A percentile compares a stretch with the other conserved stretches of the same genome.
Evolutionary conservation across 2,888 invertebrate genomes (phyloP).

Genomic region (Drosophila buzzatii): DNA sequence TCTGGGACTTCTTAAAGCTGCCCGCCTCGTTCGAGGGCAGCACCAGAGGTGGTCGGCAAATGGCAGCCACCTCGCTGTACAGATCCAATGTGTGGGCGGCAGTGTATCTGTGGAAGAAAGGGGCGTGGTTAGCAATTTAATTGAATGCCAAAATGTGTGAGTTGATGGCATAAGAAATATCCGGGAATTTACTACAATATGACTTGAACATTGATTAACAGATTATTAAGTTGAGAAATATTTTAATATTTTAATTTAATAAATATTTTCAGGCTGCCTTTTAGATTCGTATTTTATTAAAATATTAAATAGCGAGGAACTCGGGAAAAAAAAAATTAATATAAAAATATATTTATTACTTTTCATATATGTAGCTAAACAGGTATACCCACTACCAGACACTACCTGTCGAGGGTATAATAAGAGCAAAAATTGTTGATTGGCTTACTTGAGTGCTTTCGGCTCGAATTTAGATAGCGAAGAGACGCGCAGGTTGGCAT

Average conservation of each 20-base stretch:
- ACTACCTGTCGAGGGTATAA: not conserved
- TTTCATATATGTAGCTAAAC: not conserved
- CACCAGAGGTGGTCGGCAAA: conserved; percentile 92
- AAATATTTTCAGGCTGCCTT: too few relatives aligned
- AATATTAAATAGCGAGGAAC: too few relatives aligned
- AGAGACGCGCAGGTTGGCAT: conserved; percentile 93
- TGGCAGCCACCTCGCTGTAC: conserved; percentile 96
- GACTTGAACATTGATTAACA: not conserved
- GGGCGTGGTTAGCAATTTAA: not conserved
- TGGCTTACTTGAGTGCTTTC: conserved; percentile 86
- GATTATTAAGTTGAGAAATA: not conserved
- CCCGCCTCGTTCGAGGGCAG: conserved; percentile 89
- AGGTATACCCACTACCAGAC: too few relatives aligned
- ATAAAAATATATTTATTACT: not conserved
- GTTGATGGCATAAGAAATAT: not conserved
- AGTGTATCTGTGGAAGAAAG: conserved; percentile 88
- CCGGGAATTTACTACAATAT: not conserved
- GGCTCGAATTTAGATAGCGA: conserved; percentile 95
- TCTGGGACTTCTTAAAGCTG: conserved; percentile 91
- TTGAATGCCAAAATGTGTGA: not conserved
- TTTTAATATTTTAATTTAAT: too few relatives aligned
- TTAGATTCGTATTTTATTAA: too few relatives aligned
- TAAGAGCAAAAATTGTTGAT: not conserved
- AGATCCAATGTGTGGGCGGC: conserved; percentile 94
- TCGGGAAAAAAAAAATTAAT: too few relatives aligned